Evolutionary conservation across 2,797 vertebrate species (phyloP), one percentile per base, ranked within the genome.

Genomic region (Coccyzus lansbergi): DNA sequence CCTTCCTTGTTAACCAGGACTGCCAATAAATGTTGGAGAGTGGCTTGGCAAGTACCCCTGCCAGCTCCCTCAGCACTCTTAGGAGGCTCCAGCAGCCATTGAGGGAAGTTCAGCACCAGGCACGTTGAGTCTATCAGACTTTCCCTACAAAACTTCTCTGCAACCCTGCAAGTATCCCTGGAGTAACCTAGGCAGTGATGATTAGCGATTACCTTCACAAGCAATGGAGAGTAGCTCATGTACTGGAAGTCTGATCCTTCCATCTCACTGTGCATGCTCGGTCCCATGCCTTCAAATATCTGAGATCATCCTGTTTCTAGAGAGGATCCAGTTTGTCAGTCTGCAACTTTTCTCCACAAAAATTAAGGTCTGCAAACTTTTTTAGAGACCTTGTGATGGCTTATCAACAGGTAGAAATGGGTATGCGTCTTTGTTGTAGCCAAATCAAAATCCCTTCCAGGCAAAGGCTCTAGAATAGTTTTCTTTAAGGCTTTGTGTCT

Each of bases 191-290:
- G 9, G 26, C 33, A 44, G 33, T 2, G 4, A 8, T 2, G 4
- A 7, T 51, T 20, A 48, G 46, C 59, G 76, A 22, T 22, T 25
- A 1, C 33, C 36, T 83, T 67, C 59, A 38, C 42, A 62, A 70
- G 28, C 12, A 70, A 9, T 13, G 26, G 5, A 62, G 14, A 5
- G 16, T 3, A 53, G 33, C 16, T 29, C 21, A 4, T 1, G 0
- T 44, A 14, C n/a, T 69, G 31, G 22, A 48, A 92, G 24, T 48
- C 58, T 63, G 25, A 60, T 44, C 25, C 33, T 85, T 90, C 38
- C 7, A 19, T 26, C 7, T 51, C n/a, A 28, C 29, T 51, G 7
- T 22, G 21, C 25, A 28, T 26, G 44, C 33, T 40, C 17, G 83
- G 52, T 2, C 4, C 38, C 44, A 21, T 4, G 6, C 17, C 15